Conservation (phyloP, 2,888 invertebrate species). For the Empis stercorea region DNA sequence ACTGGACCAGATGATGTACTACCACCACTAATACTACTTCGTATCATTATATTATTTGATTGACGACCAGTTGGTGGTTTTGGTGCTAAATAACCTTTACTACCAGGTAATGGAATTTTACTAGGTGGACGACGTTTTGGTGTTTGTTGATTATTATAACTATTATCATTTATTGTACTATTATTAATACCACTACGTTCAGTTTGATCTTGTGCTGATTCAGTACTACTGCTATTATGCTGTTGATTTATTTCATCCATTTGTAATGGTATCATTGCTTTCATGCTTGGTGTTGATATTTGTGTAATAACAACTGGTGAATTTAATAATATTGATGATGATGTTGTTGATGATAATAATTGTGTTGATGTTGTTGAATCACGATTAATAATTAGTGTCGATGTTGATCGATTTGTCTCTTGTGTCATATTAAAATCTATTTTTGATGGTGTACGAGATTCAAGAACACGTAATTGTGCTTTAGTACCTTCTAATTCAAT, state of each 20-base stretch:
- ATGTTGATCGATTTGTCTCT: conserved; percentile 30
- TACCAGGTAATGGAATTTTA: conserved; percentile 56
- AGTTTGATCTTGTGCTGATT: conserved; percentile 48
- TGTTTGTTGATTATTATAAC: conserved; percentile 9
- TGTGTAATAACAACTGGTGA: conserved; percentile 21
- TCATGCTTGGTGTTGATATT: conserved; percentile 44
- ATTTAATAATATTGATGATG: conserved; percentile 27
- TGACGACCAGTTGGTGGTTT: conserved; percentile 42
- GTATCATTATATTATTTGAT: conserved; percentile 19
- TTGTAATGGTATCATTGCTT: conserved; percentile 43
- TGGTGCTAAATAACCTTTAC: conserved; percentile 45
- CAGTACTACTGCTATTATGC: conserved; percentile 50
- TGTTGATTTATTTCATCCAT: conserved; percentile 40
- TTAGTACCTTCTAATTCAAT: conserved; percentile 74
- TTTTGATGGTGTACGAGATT: conserved; percentile 35
- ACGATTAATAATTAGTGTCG: conserved; percentile 29
- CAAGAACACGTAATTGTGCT: conserved; percentile 61
- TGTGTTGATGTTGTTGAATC: conserved; percentile 29
- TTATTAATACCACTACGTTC: conserved; percentile 22
- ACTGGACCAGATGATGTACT: conserved; percentile 18
- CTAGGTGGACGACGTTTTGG: conserved; percentile 44
- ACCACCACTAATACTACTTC: conserved; percentile 12
- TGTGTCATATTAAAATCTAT: conserved; percentile 13
- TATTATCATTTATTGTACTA: conserved; percentile 1
- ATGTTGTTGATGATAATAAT: conserved; percentile 24